Conservation (phyloP, 2,113 vertebrate species). For the Stigmatopora argus region DNA sequence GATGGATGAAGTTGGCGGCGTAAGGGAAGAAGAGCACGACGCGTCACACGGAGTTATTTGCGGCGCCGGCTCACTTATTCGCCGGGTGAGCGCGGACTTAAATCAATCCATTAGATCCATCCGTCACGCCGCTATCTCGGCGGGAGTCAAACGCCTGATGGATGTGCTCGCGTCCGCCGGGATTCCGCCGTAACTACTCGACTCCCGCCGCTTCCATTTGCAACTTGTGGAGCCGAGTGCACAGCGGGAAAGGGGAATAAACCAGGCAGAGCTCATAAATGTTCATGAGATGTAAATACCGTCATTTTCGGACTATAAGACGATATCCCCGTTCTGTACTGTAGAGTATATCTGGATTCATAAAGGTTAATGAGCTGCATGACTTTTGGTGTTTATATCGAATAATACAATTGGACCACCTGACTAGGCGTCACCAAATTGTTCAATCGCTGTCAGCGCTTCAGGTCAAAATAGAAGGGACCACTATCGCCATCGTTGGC, state of each 20-base stretch:
- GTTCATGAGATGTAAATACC: neutral
- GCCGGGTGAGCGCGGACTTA: slow-evolving; percentile 46
- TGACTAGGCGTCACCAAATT: too few relatives aligned
- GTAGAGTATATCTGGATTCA: too few relatives aligned
- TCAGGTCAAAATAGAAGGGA: too few relatives aligned
- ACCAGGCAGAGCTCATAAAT: neutral
- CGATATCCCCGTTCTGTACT: neutral
- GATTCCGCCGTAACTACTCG: slow-evolving; percentile 40
- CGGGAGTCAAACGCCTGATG: slow-evolving; percentile 61
- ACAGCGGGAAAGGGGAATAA: neutral
- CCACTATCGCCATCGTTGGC: too few relatives aligned
- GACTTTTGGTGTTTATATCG: too few relatives aligned
- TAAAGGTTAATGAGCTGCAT: too few relatives aligned
- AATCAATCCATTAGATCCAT: slow-evolving; percentile 67
- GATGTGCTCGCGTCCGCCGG: slow-evolving; percentile 51
- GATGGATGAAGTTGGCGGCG: slow-evolving; percentile 59
- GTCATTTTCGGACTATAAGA: neutral
- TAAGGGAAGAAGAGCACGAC: slow-evolving; percentile 27
- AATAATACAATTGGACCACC: too few relatives aligned
- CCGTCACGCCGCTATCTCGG: slow-evolving; percentile 64
- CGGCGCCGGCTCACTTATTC: slow-evolving; percentile 40
- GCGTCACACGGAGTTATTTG: slow-evolving; percentile 44
- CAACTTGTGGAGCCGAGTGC: neutral
- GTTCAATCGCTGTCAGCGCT: too few relatives aligned
- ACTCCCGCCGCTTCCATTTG: slow-evolving; percentile 21